phyloP scores from a whole-genome alignment of 2,113 vertebrate species.

The Brachypteracias leptosomus region DNA sequence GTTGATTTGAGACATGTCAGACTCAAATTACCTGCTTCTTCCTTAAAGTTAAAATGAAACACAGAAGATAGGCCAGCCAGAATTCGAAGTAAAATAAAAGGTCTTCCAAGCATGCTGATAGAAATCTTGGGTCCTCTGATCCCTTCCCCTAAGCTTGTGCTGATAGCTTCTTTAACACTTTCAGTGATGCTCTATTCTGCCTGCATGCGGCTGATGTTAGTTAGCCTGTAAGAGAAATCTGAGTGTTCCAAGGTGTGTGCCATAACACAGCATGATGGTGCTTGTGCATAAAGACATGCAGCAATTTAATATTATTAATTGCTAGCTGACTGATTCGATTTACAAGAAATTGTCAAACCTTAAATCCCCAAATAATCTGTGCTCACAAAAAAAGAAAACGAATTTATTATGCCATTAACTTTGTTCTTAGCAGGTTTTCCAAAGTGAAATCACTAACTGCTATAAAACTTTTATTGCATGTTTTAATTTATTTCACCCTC shows the following conservation, averaged over 20 bases:
- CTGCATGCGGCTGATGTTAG: not conserved
- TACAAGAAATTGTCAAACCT: constrained; percentile 68
- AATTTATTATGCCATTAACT: constrained; percentile 73
- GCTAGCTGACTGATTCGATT: constrained; percentile 64
- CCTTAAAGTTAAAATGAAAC: not conserved
- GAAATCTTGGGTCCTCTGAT: not conserved
- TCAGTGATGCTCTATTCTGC: not conserved
- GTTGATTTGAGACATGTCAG: not conserved
- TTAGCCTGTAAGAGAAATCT: not conserved
- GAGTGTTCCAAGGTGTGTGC: not conserved
- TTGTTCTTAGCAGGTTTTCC: constrained; percentile 65
- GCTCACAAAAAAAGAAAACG: not conserved
- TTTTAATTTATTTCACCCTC: constrained; percentile 74
- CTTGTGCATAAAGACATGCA: constrained; percentile 39
- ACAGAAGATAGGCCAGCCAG: not conserved
- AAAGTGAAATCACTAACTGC: constrained; percentile 67
- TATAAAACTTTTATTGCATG: constrained; percentile 68
- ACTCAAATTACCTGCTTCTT: not conserved
- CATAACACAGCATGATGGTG: not conserved
- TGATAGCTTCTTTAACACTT: not conserved
- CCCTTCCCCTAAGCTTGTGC: not conserved
- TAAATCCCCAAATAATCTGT: constrained; percentile 68
- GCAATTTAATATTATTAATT: constrained; percentile 72
- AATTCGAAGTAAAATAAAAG: not conserved
- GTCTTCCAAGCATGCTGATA: not conserved